Evolutionary conservation across 1,140 invertebrate species (phyloP).

Genomic region (Muscidifurax raptorellus): DNA sequence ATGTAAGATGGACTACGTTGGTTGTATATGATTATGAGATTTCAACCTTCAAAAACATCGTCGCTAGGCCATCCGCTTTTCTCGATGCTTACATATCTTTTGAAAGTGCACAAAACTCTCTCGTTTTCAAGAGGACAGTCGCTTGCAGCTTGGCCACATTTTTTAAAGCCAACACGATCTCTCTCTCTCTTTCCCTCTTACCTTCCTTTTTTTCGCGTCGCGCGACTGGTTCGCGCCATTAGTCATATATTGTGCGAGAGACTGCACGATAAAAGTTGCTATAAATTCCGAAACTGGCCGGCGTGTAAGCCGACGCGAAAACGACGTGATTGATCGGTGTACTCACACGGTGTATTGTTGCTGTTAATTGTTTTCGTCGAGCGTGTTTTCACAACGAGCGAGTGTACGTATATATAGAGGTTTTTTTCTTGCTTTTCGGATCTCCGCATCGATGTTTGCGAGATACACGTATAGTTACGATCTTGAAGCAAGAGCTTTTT

Average conservation of each 20-base stretch:
- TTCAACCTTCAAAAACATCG: too few relatives aligned
- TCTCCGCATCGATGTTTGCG: too few relatives aligned
- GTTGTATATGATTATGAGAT: too few relatives aligned
- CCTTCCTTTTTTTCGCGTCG: background rate
- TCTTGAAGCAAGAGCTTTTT: too few relatives aligned
- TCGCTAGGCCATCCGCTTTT: too few relatives aligned
- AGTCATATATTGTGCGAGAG: background rate
- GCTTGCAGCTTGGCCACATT: background rate
- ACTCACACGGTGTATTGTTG: background rate
- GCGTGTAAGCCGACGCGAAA: background rate
- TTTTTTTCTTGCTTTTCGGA: background rate
- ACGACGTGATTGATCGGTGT: background rate
- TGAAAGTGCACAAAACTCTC: background rate
- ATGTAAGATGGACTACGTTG: too few relatives aligned
- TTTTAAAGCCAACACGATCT: background rate
- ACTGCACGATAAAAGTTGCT: constrained; percentile 3
- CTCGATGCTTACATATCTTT: too few relatives aligned
- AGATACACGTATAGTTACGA: too few relatives aligned
- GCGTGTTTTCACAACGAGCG: background rate
- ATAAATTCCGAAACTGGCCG: constrained; percentile 1
- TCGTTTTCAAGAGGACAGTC: background rate
- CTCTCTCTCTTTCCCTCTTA: background rate
- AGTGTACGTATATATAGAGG: background rate
- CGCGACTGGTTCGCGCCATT: background rate
- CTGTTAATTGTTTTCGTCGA: constrained; percentile 12